Evolutionary conservation across 2,113 vertebrate species (phyloP).

Genomic region (Etheostoma spectabile): DNA sequence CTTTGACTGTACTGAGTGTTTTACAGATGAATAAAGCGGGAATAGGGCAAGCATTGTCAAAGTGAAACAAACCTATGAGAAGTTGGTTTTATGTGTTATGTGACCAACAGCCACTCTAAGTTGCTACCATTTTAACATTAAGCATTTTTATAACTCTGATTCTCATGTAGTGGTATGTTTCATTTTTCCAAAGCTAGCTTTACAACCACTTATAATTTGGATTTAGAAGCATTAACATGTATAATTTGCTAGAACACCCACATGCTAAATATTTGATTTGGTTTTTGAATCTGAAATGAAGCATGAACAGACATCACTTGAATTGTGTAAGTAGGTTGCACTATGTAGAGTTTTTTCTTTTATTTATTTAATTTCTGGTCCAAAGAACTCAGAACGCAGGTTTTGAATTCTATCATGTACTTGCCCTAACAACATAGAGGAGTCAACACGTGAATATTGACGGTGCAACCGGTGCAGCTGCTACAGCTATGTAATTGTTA

Average conservation of each 20-base stretch:
- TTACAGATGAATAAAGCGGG: neutral
- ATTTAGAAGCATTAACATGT: constrained; percentile 11
- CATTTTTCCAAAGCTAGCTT: neutral
- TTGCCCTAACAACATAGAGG: too few relatives aligned
- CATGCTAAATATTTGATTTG: constrained; percentile 15
- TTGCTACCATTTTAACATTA: neutral
- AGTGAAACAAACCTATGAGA: neutral
- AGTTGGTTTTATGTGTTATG: neutral
- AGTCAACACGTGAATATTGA: too few relatives aligned
- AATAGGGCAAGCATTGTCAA: neutral
- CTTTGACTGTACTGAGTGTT: neutral
- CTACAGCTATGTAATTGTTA: too few relatives aligned
- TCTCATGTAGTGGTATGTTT: neutral
- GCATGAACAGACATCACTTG: neutral
- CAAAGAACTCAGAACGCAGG: neutral
- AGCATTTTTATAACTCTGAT: neutral
- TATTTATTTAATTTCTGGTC: neutral
- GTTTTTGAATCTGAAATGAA: constrained; percentile 17
- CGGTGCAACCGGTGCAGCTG: too few relatives aligned
- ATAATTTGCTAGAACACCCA: constrained; percentile 26
- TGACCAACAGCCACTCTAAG: constrained; percentile 3
- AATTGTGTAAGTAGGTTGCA: constrained; percentile 11
- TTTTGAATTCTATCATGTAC: constrained; percentile 1
- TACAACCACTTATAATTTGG: constrained; percentile 17
- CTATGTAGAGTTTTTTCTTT: neutral